Percentiles rank a stretch among this genome's conserved stretches.
phyloP scores from a whole-genome alignment of 2,113 vertebrate species.

The Amblyopsis rosae region DNA sequence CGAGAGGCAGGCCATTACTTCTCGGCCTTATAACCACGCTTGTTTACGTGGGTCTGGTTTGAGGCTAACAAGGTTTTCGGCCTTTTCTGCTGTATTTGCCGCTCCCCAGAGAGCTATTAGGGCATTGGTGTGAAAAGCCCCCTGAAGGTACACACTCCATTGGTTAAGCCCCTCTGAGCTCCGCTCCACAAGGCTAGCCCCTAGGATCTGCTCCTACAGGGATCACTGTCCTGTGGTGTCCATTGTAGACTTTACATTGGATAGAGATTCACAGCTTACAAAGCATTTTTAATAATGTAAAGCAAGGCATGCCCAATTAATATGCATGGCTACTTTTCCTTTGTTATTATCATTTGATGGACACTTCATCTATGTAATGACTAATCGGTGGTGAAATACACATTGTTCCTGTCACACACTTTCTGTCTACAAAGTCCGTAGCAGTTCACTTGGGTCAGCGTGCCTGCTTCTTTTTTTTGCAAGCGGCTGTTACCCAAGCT shows the following conservation, averaged over 20 bases:
- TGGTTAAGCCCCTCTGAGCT: constrained; percentile 56
- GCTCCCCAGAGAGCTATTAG: constrained; percentile 72
- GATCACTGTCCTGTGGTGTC: background rate
- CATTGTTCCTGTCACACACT: too few relatives aligned
- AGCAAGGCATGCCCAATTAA: too few relatives aligned
- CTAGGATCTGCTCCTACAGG: background rate
- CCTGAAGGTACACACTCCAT: constrained; percentile 59
- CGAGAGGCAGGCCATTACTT: constrained; percentile 20
- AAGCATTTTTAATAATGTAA: too few relatives aligned
- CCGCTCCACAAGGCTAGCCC: constrained; percentile 7
- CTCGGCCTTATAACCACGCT: constrained; percentile 25
- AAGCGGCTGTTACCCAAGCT: constrained; percentile 25
- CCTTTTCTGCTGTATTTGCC: constrained; percentile 74
- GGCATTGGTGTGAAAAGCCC: constrained; percentile 70
- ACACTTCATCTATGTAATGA: background rate
- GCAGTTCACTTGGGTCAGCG: background rate
- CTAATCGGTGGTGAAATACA: background rate
- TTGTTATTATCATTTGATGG: background rate
- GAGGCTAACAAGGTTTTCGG: constrained; percentile 60
- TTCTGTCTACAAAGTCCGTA: background rate
- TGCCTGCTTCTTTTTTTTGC: background rate
- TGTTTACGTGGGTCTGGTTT: constrained; percentile 53
- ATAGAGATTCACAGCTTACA: background rate
- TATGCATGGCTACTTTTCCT: background rate
- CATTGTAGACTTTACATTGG: too few relatives aligned